phyloP scores from a whole-genome alignment of 2,888 invertebrate genomes.

The Arge pagana region DNA sequence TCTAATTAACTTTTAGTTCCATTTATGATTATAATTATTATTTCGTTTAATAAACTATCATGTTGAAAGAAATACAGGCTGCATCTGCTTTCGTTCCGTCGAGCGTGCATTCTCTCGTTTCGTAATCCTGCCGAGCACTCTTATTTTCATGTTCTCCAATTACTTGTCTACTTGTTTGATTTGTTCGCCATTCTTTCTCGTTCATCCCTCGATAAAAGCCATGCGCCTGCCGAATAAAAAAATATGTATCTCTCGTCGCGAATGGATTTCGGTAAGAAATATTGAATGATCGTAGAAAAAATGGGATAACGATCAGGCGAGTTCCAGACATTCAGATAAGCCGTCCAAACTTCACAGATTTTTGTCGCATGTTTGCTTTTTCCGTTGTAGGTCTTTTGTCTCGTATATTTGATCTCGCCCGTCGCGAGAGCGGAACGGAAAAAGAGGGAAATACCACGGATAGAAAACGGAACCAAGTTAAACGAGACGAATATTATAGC shows the following conservation, averaged over 20 bases:
- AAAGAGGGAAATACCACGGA: too few species aligned
- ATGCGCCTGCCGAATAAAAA: neutral
- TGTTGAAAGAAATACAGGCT: constrained; percentile 50
- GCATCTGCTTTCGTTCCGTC: too few species aligned
- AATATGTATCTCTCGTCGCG: constrained; percentile 23
- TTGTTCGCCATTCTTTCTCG: neutral
- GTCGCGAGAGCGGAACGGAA: neutral
- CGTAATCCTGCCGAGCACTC: too few species aligned
- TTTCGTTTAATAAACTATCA: constrained; percentile 56
- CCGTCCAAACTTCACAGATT: constrained; percentile 19
- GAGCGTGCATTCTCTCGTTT: too few species aligned
- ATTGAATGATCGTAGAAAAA: too few species aligned
- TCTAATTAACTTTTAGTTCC: constrained; percentile 47
- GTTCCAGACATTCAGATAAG: constrained; percentile 19
- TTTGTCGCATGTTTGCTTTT: too few species aligned
- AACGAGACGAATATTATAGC: too few species aligned
- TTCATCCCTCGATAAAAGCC: neutral
- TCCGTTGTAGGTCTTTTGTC: neutral
- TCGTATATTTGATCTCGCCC: neutral
- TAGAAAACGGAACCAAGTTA: too few species aligned
- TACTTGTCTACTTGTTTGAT: constrained; percentile 13
- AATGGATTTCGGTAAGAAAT: too few species aligned
- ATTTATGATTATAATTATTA: constrained; percentile 44
- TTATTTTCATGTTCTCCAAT: neutral
- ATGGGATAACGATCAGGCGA: constrained; percentile 2